Evolutionary conservation across 2,797 vertebrate genomes (phyloP).

Genomic region (Rallus crepitans): DNA sequence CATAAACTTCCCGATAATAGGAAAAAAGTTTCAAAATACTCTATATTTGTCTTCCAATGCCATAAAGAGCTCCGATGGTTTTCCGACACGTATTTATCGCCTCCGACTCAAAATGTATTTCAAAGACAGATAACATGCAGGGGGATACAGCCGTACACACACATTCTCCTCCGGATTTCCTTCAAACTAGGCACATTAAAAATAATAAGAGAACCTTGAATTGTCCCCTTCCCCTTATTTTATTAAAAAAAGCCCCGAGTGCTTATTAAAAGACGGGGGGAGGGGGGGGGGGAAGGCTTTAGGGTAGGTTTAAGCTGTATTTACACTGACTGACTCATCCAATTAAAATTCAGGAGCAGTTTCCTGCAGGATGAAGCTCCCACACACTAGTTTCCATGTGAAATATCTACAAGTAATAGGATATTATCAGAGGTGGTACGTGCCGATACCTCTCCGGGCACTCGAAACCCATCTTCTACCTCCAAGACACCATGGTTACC

Average conservation of each 20-base stretch:
- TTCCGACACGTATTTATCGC: background rate
- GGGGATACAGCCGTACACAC: background rate
- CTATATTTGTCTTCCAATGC: background rate
- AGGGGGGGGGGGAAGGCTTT: background rate
- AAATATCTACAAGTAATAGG: slow-evolving; percentile 58
- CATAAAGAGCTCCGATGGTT: background rate
- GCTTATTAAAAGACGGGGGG: slow-evolving; percentile 1
- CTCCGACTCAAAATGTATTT: background rate
- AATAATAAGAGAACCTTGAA: background rate
- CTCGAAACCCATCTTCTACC: background rate
- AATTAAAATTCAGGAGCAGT: slow-evolving; percentile 79
- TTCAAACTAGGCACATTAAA: slow-evolving; percentile 15
- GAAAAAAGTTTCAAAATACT: slow-evolving; percentile 2
- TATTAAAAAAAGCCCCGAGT: background rate
- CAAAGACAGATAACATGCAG: background rate
- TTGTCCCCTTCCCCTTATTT: background rate
- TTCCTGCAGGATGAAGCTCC: slow-evolving; percentile 79
- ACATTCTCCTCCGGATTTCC: background rate
- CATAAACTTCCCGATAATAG: background rate
- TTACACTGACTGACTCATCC: slow-evolving; percentile 82
- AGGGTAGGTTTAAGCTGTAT: slow-evolving; percentile 73
- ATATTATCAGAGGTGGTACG: slow-evolving; percentile 19
- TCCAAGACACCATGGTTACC: background rate
- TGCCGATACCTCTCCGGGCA: background rate
- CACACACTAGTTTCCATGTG: slow-evolving; percentile 74